Percentiles rank a stretch among this genome's conserved stretches.
Evolutionary conservation across 2,797 vertebrate species (phyloP).

Genomic region (Acanthopagrus latus): DNA sequence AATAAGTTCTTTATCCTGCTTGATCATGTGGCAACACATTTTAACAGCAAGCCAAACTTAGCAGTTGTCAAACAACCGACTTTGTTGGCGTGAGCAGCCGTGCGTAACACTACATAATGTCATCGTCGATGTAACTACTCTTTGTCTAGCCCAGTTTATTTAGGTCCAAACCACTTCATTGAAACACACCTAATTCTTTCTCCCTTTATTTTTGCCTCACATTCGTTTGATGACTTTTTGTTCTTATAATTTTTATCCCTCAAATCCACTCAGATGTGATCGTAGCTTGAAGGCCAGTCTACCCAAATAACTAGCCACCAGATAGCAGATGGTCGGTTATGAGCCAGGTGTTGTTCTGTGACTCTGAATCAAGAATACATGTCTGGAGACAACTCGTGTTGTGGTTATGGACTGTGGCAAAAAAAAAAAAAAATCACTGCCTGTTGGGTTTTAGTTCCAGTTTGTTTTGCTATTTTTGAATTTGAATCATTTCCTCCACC

Average conservation of each 20-base stretch:
- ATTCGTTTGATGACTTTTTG: no score
- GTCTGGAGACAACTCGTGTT: neutral
- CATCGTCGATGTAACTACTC: no score
- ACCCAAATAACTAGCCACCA: neutral
- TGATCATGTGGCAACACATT: neutral
- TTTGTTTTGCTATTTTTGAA: neutral
- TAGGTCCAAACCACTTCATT: no score
- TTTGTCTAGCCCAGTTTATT: no score
- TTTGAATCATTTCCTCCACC: neutral
- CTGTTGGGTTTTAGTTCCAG: neutral
- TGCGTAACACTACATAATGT: no score
- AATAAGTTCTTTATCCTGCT: no score
- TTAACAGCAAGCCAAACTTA: neutral
- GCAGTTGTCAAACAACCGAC: no score
- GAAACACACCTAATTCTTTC: no score
- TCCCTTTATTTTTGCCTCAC: no score
- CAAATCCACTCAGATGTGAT: conserved; percentile 1
- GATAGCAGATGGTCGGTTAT: neutral
- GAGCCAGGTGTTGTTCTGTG: conserved; percentile 8
- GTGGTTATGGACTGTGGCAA: neutral
- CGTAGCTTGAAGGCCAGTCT: conserved; percentile 5
- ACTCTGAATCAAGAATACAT: neutral
- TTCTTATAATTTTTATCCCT: neutral
- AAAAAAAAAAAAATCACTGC: neutral
- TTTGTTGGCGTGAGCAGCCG: no score